Conservation (phyloP, 2,113 vertebrate species). For the Lipotes vexillifer region DNA sequence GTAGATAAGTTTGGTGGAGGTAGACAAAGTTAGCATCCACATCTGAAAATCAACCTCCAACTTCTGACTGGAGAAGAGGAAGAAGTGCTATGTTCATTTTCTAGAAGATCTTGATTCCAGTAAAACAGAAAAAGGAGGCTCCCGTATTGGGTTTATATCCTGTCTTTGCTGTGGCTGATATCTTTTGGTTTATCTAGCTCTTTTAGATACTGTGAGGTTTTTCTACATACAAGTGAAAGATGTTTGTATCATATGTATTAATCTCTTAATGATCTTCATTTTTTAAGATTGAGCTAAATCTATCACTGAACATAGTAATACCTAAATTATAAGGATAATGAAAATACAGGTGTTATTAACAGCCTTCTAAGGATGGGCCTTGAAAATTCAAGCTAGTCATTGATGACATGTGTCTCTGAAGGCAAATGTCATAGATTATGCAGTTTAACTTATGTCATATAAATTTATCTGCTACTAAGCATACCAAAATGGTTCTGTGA, state of each 20-base stretch:
- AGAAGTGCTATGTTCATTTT: neutral
- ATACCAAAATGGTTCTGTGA: neutral
- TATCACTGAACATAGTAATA: neutral
- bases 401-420: neutral
- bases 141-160: neutral
- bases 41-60: neutral
- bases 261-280: neutral
- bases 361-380: neutral
- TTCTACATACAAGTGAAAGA: neutral
- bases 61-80: neutral
- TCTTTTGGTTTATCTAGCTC: neutral
- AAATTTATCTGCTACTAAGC: neutral
- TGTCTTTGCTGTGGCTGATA: neutral
- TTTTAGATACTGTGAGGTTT: neutral
- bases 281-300: neutral
- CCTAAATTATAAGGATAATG: neutral
- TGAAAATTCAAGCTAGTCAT: neutral
- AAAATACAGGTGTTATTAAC: neutral
- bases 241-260: neutral
- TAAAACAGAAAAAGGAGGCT: neutral
- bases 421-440: neutral
- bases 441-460: neutral
- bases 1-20: neutral
- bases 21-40: neutral
- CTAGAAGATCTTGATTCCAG: neutral